These are phyloP conservation scores for Sphaeramia orbicularis DNA, from an alignment of 2,797 vertebrate genomes.

Conservation along the genomic window DNA sequence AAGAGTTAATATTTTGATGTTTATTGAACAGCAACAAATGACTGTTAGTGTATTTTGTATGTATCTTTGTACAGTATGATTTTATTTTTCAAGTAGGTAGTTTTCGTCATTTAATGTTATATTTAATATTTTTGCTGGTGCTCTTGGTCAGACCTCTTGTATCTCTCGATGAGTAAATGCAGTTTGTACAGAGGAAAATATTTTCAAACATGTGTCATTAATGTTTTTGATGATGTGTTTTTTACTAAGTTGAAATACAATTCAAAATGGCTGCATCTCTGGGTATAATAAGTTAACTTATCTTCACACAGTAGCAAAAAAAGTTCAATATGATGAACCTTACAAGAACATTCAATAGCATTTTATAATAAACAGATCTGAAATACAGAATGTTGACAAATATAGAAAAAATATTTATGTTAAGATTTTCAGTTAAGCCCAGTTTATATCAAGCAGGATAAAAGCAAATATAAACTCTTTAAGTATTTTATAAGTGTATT, in stretches of 20 bases:
- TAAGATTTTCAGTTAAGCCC: slow-evolving; percentile 22
- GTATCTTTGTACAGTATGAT: slow-evolving; percentile 88
- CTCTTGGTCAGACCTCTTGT: slow-evolving; percentile 74
- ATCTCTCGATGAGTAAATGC: slow-evolving; percentile 61
- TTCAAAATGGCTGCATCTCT: slow-evolving; percentile 38
- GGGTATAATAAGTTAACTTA: slow-evolving; percentile 14
- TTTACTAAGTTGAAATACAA: slow-evolving; percentile 38
- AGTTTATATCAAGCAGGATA: slow-evolving; percentile 28
- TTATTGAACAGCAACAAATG: slow-evolving; percentile 84
- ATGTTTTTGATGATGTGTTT: slow-evolving; percentile 55
- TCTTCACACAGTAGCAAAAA: slow-evolving; percentile 10
- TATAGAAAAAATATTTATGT: slow-evolving; percentile 14
- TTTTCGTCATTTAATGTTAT: slow-evolving; percentile 69
- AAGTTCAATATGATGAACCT: background rate
- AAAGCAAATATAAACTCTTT: slow-evolving; percentile 16
- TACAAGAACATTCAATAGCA: slow-evolving; percentile 8
- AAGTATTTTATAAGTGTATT: slow-evolving; percentile 15
- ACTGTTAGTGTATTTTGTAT: slow-evolving; percentile 87
- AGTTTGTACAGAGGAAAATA: slow-evolving; percentile 82
- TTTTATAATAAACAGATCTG: slow-evolving; percentile 33
- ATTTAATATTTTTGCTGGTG: slow-evolving; percentile 84
- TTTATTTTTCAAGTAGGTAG: slow-evolving; percentile 70
- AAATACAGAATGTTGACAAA: slow-evolving; percentile 9
- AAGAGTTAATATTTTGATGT: slow-evolving; percentile 88
- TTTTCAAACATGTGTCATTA: slow-evolving; percentile 65